Evolutionary conservation across 2,113 vertebrate species (phyloP).

Genomic region (Lycaon pictus): DNA sequence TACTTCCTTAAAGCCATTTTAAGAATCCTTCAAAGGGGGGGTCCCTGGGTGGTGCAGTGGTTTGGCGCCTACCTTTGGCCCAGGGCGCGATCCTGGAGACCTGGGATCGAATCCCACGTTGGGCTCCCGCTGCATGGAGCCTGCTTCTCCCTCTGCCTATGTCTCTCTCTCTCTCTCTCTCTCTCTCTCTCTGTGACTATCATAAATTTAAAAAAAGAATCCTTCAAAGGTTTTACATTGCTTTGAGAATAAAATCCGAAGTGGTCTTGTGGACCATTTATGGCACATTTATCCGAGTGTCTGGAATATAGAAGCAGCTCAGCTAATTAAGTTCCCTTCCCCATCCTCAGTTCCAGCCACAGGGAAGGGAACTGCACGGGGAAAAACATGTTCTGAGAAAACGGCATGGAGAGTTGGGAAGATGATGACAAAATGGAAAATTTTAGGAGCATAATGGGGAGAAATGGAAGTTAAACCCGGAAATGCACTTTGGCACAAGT

Average conservation of each 20-base stretch:
- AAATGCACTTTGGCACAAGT: neutral
- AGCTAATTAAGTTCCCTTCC: neutral
- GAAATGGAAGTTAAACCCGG: conserved; percentile 17
- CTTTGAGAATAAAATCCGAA: conserved; percentile 45
- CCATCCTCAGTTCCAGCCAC: neutral
- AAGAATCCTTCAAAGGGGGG: neutral
- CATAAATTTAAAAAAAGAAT: neutral
- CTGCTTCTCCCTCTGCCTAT: too few species aligned
- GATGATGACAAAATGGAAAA: neutral
- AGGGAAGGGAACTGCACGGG: neutral
- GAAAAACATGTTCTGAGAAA: neutral
- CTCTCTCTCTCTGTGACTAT: too few species aligned
- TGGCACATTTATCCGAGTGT: neutral
- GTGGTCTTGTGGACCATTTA: neutral
- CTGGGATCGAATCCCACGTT: too few species aligned
- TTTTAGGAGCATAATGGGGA: neutral
- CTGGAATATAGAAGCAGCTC: neutral
- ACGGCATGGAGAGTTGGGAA: neutral
- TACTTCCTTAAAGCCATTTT: neutral
- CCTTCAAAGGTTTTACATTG: neutral
- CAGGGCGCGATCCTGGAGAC: too few species aligned
- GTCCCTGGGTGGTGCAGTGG: too few species aligned
- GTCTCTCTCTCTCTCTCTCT: too few species aligned
- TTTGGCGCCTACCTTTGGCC: too few species aligned
- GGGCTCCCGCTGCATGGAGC: too few species aligned